Evolutionary conservation across 2,113 vertebrate genomes (phyloP), one percentile per base, ranked within the genome.

Genomic region (Myrmophylax atrothorax): DNA sequence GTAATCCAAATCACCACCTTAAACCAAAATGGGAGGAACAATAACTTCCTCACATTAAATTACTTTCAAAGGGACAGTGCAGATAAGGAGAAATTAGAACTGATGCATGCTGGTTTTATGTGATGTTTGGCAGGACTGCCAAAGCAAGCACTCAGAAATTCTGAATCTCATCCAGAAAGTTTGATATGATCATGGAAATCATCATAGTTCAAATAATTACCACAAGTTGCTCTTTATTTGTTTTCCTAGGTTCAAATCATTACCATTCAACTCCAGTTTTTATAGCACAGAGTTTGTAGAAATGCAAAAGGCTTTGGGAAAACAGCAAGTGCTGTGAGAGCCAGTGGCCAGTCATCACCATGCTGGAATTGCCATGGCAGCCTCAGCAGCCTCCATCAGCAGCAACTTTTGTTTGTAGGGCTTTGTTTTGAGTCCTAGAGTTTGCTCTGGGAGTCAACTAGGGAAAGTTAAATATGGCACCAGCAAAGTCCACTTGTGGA

Each of bases 301-400:
- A 63, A 29, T 6, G 78, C 11, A 58, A 44, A 35, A 47, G 18
- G 14, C 72, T 53, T 56, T 12, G 8, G 29, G n/a, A 47, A 46
- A 73, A 37, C 14, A 29, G 28, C 10, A 29, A 44, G 9, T 1
- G 25, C 38, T 46, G n/a, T 3, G 1, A 16, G 10, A 31, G 28
- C 29, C 14, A 2, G 12, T 10, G 26, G 14, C 47, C 10, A 2
- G 4, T 4, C 42, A 24, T 49, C 49, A 35, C 11, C 1, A 3
- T 5, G 25, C 10, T 15, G 31, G 19, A 9, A 26, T 17, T 6
- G 3, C 12, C 37, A 18, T 37, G 4, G 35, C 9, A 3, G 33
- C 49, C 59, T 24, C 58, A 12, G 63, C 60, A 40, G 58, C 26
- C 8, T 31, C 47, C 11, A 19, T 7, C 73, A 53, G 28, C 19